A percentile compares a stretch with the other conserved stretches of the same genome.
These are phyloP conservation scores for Melieria picta DNA, from an alignment of 2,888 invertebrate species.

Conservation along the genomic window DNA sequence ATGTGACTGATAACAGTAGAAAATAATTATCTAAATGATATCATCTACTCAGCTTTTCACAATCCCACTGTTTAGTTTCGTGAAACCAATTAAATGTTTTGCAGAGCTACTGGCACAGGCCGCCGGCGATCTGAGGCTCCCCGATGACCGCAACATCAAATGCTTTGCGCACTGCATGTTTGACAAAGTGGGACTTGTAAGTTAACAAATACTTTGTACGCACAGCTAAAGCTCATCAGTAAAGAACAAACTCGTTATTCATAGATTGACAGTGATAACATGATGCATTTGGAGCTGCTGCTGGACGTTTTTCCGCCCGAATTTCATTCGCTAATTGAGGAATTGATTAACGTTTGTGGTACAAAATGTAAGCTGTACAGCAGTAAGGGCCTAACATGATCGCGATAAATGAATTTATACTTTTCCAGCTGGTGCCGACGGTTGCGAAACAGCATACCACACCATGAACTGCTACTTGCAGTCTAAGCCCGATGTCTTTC, in stretches of 20 bases:
- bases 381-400: not conserved
- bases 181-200: conserved; percentile 59
- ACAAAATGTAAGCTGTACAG: conserved; percentile 52
- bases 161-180: conserved; percentile 63
- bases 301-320: conserved; percentile 58
- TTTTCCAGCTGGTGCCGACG: conserved; percentile 57
- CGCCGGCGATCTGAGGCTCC: conserved; percentile 49
- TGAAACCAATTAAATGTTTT: conserved; percentile 7
- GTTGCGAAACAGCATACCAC: conserved; percentile 59
- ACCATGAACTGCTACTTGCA: conserved; percentile 59
- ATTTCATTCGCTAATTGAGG: conserved; percentile 47
- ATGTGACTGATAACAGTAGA: no score
- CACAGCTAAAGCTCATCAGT: not conserved
- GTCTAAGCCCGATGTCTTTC: conserved; percentile 45
- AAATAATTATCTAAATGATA: no score
- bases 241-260: not conserved
- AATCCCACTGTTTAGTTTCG: no score
- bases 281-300: conserved; percentile 56
- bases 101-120: conserved; percentile 29
- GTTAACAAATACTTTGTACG: conserved; percentile 23
- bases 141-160: conserved; percentile 52
- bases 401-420: not conserved
- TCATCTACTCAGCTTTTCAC: no score
- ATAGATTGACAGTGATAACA: conserved; percentile 57
- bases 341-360: conserved; percentile 51